Conservation (phyloP, 2,888 invertebrate genomes). For the Mylabris sibirica region DNA sequence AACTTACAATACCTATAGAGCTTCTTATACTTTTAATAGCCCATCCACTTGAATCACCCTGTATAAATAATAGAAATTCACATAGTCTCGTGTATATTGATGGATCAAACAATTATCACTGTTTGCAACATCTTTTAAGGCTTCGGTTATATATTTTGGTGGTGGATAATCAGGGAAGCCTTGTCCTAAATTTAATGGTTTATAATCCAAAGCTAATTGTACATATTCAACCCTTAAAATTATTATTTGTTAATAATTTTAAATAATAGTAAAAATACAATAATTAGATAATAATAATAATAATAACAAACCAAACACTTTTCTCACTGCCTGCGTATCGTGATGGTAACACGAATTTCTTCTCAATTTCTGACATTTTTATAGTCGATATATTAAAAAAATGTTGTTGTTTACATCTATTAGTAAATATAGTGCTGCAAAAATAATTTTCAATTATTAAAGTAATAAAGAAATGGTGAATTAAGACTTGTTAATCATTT, state of each 20-base stretch:
- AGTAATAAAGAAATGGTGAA: no score
- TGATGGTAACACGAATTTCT: constrained; percentile 73
- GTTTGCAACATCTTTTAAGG: constrained; percentile 72
- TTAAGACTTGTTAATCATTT: no score
- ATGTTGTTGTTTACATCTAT: no score
- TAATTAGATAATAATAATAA: constrained; percentile 43
- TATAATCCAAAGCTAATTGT: constrained; percentile 79
- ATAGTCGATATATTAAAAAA: no score
- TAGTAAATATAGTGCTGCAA: no score
- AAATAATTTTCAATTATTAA: no score
- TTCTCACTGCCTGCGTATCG: constrained; percentile 77
- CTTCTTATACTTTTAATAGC: no score
- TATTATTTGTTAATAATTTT: no score
- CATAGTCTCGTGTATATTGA: constrained; percentile 95
- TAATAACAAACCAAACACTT: constrained; percentile 77
- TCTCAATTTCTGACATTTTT: constrained; percentile 40
- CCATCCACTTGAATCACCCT: no score
- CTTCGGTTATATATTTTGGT: constrained; percentile 81
- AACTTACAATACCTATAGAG: no score
- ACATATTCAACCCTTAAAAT: constrained; percentile 98
- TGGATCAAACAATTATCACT: constrained; percentile 79
- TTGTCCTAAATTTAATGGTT: constrained; percentile 93
- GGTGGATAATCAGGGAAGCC: constrained; percentile 94
- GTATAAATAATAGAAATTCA: constrained; percentile 59
- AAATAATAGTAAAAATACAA: no score